Evolutionary conservation across 2,797 vertebrate species (phyloP).

Genomic region (Smutsia gigantea): DNA sequence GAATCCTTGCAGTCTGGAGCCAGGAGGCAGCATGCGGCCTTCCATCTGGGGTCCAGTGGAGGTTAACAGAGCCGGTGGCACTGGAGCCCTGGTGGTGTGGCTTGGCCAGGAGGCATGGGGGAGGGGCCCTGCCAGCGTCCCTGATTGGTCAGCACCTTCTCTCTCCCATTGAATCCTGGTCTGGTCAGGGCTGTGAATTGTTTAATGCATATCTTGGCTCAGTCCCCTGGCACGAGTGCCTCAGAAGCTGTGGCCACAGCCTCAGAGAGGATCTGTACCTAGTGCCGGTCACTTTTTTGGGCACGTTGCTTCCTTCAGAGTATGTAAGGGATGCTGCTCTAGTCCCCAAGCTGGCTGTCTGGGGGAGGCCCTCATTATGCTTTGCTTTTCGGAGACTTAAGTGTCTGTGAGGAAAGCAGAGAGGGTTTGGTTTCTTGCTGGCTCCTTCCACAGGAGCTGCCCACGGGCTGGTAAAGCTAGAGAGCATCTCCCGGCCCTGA

Average conservation of each 20-base stretch:
- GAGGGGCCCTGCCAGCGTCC: not conserved
- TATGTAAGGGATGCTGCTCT: not conserved
- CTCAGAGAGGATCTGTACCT: not conserved
- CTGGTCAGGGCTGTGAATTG: not conserved
- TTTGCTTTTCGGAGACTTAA: conserved; percentile 15
- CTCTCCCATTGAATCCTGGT: not conserved
- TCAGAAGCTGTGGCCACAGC: not conserved
- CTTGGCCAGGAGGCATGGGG: not conserved
- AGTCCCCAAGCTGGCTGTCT: not conserved
- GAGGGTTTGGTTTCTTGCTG: not conserved
- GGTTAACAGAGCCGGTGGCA: not conserved
- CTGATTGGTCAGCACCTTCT: conserved; percentile 48
- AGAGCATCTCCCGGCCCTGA: not conserved
- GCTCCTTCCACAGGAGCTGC: not conserved
- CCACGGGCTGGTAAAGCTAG: not conserved
- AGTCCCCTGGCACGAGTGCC: not conserved
- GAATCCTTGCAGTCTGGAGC: not conserved
- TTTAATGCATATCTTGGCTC: conserved; percentile 49
- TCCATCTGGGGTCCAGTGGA: not conserved
- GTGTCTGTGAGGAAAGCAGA: not conserved
- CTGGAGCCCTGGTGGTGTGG: not conserved
- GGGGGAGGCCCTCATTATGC: not conserved
- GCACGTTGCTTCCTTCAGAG: not conserved
- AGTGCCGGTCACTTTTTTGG: not conserved
- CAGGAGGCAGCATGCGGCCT: not conserved